Conservation (phyloP, 2,888 invertebrate genomes). For the Myopa tessellatipennis region DNA sequence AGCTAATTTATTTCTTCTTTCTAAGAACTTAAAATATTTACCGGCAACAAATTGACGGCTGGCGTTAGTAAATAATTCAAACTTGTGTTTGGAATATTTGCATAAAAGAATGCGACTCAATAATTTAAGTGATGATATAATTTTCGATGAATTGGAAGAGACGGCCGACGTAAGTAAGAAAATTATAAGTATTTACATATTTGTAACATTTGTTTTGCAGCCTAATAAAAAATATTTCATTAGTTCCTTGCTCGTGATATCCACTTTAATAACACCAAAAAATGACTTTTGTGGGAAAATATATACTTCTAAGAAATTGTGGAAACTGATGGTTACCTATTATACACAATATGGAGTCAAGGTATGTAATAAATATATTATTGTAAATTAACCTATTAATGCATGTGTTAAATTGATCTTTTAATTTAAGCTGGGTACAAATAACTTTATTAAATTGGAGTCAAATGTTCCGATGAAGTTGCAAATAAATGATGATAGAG, state of each 20-base stretch:
- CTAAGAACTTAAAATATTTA: no score
- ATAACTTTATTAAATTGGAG: slow-evolving; percentile 39
- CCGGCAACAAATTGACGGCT: no score
- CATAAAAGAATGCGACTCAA: slow-evolving; percentile 43
- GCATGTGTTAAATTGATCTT: no score
- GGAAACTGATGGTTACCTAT: slow-evolving; percentile 36
- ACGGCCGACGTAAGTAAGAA: slow-evolving; percentile 38
- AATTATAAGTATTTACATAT: neutral
- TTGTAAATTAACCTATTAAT: no score
- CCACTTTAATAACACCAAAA: slow-evolving; percentile 40
- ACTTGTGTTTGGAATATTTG: neutral
- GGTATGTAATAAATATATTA: slow-evolving; percentile 26
- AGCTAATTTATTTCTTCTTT: no score
- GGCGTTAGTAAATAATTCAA: no score
- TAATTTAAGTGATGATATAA: slow-evolving; percentile 43
- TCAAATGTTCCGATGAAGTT: slow-evolving; percentile 33
- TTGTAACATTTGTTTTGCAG: slow-evolving; percentile 24
- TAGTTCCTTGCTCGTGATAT: slow-evolving; percentile 44
- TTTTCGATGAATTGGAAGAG: slow-evolving; percentile 46
- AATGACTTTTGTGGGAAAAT: slow-evolving; percentile 42
- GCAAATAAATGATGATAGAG: neutral
- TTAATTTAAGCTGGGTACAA: slow-evolving; percentile 28
- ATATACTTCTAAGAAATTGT: slow-evolving; percentile 43
- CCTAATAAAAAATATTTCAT: slow-evolving; percentile 46
- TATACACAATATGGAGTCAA: slow-evolving; percentile 37